A percentile compares a stretch with the other conserved stretches of the same genome.
These are phyloP conservation scores for Sepioteuthis lessoniana DNA, from an alignment of 2,888 invertebrate genomes.

Conservation along the genomic window DNA sequence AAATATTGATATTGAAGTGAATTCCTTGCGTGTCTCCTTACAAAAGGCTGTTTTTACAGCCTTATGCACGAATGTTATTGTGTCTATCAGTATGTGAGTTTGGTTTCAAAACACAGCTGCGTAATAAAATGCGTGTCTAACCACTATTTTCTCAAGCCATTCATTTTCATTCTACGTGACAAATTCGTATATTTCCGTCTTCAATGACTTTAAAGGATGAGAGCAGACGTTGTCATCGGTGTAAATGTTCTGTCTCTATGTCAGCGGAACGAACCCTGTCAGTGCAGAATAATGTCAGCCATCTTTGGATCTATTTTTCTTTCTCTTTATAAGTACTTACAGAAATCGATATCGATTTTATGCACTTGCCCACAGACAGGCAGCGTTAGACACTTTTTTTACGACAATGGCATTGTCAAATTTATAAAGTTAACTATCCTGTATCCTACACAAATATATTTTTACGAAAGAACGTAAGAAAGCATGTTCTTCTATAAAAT, in stretches of 20 bases:
- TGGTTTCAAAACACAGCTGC: background rate
- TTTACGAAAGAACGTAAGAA: no score
- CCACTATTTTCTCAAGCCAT: background rate
- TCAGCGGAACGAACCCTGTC: background rate
- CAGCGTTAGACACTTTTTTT: no score
- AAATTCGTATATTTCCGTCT: background rate
- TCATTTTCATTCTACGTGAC: background rate
- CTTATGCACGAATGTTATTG: background rate
- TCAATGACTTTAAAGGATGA: background rate
- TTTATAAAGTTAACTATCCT: no score
- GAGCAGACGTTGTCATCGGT: background rate
- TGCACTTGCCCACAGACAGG: no score
- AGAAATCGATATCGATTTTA: no score
- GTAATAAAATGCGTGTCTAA: background rate
- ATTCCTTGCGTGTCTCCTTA: background rate
- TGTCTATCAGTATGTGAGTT: background rate
- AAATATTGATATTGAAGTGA: background rate
- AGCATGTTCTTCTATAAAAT: no score
- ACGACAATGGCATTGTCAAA: no score
- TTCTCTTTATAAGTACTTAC: no score
- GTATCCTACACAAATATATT: no score
- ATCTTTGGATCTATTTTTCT: no score
- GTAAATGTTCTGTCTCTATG: background rate
- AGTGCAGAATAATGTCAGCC: background rate
- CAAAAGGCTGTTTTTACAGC: background rate